Base-by-base conservation (phyloP, 2,113 vertebrate genomes). In the Crotalus tigris region DNA sequence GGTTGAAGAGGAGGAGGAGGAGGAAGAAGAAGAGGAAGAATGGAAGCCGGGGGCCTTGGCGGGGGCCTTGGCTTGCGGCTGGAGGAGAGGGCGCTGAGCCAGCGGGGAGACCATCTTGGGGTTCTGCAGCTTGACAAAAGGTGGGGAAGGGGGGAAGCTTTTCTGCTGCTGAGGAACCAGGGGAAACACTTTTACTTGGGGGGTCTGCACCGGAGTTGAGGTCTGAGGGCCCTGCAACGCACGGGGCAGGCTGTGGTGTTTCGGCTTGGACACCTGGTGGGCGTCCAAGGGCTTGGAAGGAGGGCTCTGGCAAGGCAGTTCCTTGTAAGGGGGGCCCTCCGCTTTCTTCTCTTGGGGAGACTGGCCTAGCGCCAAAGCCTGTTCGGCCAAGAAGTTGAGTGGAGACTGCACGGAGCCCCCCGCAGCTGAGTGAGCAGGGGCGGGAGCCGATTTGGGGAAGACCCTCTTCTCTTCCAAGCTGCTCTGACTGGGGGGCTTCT, bases 311-410 rank as follows among this genome's bases (percentile, higher is more conserved):
- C 96, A 96, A 49, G 97, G 91, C 7, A 96, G 95, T 23, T 98
- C 98, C 95, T 98, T 98, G 95, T 97, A 98, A 94, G 94, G 95
- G 61, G 97, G 96, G 94, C 93, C 97, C 91, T 98, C 97, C 1
- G 94, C 0, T 94, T 98, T 98, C 93, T 98, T 98, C 92, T 98
- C 98, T 95, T 97, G 97, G 95, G 98, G 96, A 92, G 98, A 94
- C 90, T 98, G 98, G 61, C 97, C 97, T 91, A 98, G 93, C 0
- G 97, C 96, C 64, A 98, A 94, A 53, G 98, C 97, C 96, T 98
- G 98, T 91, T 98, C 98, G 17, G 98, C 98, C 93, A 98, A 94
- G 93, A 98, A 98, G 93, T 97, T 98, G 7, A 98, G 97, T 23
- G 98, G 97, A 49, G 98, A 98, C 91, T 98, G 97, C n/a, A 98